A percentile compares a stretch with the other conserved stretches of the same genome.
phyloP scores from a whole-genome alignment of 2,888 invertebrate genomes.

The Eupsilia transversa region DNA sequence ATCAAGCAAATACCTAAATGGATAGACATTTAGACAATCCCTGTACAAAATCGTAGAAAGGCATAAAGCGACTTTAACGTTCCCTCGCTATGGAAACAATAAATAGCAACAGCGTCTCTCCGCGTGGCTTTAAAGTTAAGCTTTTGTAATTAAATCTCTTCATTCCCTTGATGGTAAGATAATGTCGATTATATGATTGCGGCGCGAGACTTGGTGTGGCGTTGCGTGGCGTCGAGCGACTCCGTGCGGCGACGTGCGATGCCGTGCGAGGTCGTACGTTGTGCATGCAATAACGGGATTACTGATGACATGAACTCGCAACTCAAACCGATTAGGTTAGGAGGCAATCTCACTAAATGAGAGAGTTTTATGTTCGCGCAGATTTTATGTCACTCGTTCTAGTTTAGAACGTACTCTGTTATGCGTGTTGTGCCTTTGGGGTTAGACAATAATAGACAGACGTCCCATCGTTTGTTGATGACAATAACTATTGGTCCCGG shows the following conservation, averaged over 20 bases:
- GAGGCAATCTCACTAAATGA: constrained; percentile 21
- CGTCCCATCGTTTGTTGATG: too few species aligned
- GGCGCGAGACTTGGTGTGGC: constrained; percentile 1
- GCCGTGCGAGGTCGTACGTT: not conserved
- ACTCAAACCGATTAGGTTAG: constrained; percentile 6
- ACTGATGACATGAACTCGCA: not conserved
- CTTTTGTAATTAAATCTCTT: constrained; percentile 61
- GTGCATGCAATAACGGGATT: not conserved
- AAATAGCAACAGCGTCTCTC: constrained; percentile 45
- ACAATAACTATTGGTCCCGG: not conserved
- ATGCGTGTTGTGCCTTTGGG: not conserved
- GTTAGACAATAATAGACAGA: too few species aligned
- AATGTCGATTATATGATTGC: constrained; percentile 46
- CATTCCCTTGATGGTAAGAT: constrained; percentile 57
- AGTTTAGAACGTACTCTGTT: not conserved
- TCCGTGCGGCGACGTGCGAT: not conserved
- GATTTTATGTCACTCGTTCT: not conserved
- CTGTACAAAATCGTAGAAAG: not conserved
- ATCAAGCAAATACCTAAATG: constrained; percentile 21
- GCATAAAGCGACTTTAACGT: constrained; percentile 29
- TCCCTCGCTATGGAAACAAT: constrained; percentile 42
- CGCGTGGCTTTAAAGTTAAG: constrained; percentile 51
- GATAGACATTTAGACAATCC: constrained; percentile 37
- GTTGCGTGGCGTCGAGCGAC: not conserved
- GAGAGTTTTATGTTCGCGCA: constrained; percentile 4